Conservation (phyloP, 2,797 vertebrate genomes). For the Pseudochromis fuscus region DNA sequence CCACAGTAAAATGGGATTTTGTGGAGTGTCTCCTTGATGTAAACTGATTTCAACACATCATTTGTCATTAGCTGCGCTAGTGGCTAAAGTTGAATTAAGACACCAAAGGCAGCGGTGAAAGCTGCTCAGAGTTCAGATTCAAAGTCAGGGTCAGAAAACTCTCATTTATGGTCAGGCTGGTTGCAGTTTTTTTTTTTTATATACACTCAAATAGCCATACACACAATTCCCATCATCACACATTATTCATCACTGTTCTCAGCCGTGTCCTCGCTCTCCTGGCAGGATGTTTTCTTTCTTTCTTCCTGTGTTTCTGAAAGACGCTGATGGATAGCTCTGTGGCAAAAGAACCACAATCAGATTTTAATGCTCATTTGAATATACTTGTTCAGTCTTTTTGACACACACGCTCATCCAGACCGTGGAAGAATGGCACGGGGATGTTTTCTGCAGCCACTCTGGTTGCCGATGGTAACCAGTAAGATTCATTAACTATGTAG, state of each 20-base stretch:
- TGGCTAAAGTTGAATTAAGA: conserved; percentile 24
- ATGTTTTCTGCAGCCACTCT: conserved; percentile 66
- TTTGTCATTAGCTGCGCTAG: conserved; percentile 42
- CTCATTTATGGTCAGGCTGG: conserved; percentile 38
- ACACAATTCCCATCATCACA: conserved; percentile 38
- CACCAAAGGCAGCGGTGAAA: conserved; percentile 30
- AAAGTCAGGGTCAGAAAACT: conserved; percentile 18
- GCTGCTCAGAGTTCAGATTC: conserved; percentile 15
- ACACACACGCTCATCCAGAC: conserved; percentile 41
- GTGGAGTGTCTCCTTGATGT: conserved; percentile 34
- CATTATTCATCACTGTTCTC: conserved; percentile 42
- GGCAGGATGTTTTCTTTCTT: conserved; percentile 13
- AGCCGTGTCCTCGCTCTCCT: conserved; percentile 20
- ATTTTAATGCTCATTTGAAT: conserved; percentile 44
- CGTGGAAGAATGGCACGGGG: conserved; percentile 61
- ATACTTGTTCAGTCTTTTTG: conserved; percentile 44
- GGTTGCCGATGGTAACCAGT: conserved; percentile 71
- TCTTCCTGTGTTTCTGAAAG: conserved; percentile 11
- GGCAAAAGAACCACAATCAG: conserved; percentile 30
- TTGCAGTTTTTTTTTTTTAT: conserved; percentile 33
- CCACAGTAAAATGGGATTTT: conserved; percentile 40
- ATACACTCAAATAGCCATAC: conserved; percentile 15
- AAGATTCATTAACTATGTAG: conserved; percentile 76
- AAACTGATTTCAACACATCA: conserved; percentile 48
- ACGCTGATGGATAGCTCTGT: conserved; percentile 20